A percentile compares a stretch with the other conserved stretches of the same genome.
These are phyloP conservation scores for Labrus mixtus DNA, from an alignment of 2,113 vertebrate species.

Conservation along the genomic window DNA sequence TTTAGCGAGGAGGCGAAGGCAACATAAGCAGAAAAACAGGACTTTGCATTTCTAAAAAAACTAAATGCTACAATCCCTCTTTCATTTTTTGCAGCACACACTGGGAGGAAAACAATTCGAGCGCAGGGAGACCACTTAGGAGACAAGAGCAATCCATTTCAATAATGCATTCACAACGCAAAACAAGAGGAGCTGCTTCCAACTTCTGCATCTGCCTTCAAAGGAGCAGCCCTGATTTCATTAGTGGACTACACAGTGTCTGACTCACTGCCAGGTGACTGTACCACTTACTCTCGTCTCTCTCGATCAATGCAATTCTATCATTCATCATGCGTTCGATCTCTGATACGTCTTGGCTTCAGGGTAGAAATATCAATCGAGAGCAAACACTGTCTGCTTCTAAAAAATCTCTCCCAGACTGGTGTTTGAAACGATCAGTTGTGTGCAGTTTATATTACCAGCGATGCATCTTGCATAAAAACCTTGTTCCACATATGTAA, in stretches of 20 bases:
- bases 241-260: slow-evolving; percentile 51
- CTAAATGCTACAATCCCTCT: slow-evolving; percentile 37
- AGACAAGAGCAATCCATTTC: slow-evolving; percentile 63
- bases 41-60: slow-evolving; percentile 2
- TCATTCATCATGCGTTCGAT: slow-evolving; percentile 45
- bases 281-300: slow-evolving; percentile 56
- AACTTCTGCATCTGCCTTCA: slow-evolving; percentile 64
- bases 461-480: neutral
- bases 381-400: slow-evolving; percentile 4
- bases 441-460: neutral
- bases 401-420: neutral
- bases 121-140: slow-evolving; percentile 51
- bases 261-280: slow-evolving; percentile 55
- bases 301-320: slow-evolving; percentile 39
- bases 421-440: neutral
- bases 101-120: slow-evolving; percentile 39
- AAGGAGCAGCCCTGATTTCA: slow-evolving; percentile 60
- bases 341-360: slow-evolving; percentile 29
- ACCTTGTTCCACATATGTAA: neutral
- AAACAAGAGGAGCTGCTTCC: slow-evolving; percentile 49
- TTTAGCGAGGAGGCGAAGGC: slow-evolving; percentile 17
- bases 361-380: slow-evolving; percentile 38
- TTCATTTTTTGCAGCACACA: slow-evolving; percentile 47
- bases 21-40: slow-evolving; percentile 7
- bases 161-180: slow-evolving; percentile 69